Conservation (phyloP, 2,113 vertebrate genomes). For the Peromyscus polionotus region DNA sequence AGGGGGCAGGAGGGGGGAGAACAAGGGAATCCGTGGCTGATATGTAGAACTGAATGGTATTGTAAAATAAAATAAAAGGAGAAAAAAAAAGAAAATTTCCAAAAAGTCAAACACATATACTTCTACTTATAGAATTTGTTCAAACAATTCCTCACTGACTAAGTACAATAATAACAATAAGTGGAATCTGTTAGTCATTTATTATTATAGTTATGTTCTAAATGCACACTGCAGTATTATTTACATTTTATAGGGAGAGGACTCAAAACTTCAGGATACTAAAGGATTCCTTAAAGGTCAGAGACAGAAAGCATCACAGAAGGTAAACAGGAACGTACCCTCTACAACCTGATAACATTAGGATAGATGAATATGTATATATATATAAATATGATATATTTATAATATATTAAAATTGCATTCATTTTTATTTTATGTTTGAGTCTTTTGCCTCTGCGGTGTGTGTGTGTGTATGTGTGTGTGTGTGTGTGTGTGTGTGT, state of each 20-base stretch:
- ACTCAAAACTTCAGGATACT: not conserved
- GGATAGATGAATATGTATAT: not conserved
- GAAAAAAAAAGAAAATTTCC: conserved; percentile 13
- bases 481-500: too few species aligned
- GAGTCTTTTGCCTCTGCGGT: too few species aligned
- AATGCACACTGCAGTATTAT: conserved; percentile 2
- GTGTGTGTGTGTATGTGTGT: too few species aligned
- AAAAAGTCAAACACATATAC: conserved; percentile 9
- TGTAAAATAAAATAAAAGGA: too few species aligned
- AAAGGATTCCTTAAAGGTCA: conserved; percentile 46
- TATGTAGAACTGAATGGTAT: too few species aligned
- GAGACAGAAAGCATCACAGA: not conserved
- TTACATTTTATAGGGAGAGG: conserved; percentile 28
- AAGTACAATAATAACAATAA: conserved; percentile 48
- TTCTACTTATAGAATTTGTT: not conserved
- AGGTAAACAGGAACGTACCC: not conserved
- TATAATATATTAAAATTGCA: not conserved
- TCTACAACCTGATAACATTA: not conserved
- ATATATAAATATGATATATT: not conserved
- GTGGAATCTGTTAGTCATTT: not conserved
- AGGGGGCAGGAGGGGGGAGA: too few species aligned
- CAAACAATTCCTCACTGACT: not conserved
- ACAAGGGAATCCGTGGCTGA: too few species aligned
- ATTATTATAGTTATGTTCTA: not conserved
- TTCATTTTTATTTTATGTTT: too few species aligned